A percentile compares a stretch with the other conserved stretches of the same genome.
Conservation (phyloP, 1,140 invertebrate species). For the Zaprionus nigranus region DNA sequence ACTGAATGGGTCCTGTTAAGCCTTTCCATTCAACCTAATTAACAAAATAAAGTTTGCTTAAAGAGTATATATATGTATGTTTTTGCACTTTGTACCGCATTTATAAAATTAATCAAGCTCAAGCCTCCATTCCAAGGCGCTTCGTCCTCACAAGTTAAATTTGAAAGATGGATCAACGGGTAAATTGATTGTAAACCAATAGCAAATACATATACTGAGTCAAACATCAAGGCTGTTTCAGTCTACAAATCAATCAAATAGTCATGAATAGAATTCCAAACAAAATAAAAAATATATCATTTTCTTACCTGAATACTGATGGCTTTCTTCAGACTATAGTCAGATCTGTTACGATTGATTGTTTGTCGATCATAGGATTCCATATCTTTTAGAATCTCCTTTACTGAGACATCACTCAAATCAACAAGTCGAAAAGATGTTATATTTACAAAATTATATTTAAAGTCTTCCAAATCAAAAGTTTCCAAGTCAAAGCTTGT, state of each 20-base stretch:
- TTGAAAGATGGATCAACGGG: conserved; percentile 87
- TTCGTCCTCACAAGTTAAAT: conserved; percentile 93
- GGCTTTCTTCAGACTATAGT: conserved; percentile 24
- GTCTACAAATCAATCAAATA: conserved; percentile 86
- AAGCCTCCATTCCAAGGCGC: conserved; percentile 93
- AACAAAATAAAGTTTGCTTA: background rate
- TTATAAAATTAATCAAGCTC: conserved; percentile 96
- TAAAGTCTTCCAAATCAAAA: conserved; percentile 96
- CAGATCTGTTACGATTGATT: conserved; percentile 19
- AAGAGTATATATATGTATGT: background rate
- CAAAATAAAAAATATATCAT: background rate
- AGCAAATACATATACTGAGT: conserved; percentile 95
- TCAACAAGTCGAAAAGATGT: conserved; percentile 95
- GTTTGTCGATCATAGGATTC: conserved; percentile 84
- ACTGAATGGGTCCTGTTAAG: conserved; percentile 94
- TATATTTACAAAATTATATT: conserved; percentile 97
- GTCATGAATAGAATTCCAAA: background rate
- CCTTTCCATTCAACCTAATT: conserved; percentile 86
- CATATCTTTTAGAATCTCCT: conserved; percentile 92
- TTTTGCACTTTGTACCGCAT: conserved; percentile 87
- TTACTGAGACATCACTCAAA: conserved; percentile 90
- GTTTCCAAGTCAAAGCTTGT: conserved; percentile 96
- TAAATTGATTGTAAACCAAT: conserved; percentile 92
- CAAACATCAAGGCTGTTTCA: conserved; percentile 95
- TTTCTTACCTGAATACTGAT: conserved; percentile 57